Percentiles rank a stretch among this genome's conserved stretches.
Evolutionary conservation across 2,888 invertebrate species (phyloP).

Genomic region (Vesta saturnalis): DNA sequence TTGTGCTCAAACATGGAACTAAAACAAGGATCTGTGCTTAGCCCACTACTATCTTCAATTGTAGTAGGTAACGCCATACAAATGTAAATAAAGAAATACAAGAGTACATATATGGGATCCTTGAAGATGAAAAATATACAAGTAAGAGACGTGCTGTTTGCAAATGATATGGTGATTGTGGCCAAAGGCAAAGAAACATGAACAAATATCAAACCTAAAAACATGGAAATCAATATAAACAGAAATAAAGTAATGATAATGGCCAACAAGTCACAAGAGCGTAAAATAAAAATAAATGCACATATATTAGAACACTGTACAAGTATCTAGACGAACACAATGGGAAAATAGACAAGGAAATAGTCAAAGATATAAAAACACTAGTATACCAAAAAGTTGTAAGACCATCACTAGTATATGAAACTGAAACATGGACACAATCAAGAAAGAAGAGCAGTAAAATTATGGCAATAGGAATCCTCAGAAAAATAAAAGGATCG

Average conservation of each 20-base stretch:
- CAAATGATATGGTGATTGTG: conserved; percentile 11
- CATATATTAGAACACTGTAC: background rate
- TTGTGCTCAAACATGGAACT: too few species aligned
- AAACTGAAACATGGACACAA: too few species aligned
- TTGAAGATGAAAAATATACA: conserved; percentile 15
- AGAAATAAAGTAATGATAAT: conserved; percentile 19
- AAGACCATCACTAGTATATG: too few species aligned
- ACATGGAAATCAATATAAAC: too few species aligned
- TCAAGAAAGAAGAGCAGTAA: too few species aligned
- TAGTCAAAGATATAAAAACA: too few species aligned
- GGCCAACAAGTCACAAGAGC: background rate
- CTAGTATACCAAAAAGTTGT: too few species aligned
- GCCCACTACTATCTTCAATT: conserved; percentile 9
- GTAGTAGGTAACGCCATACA: conserved; percentile 9
- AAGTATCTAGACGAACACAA: too few species aligned
- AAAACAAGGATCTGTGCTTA: conserved; percentile 15
- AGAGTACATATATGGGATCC: background rate
- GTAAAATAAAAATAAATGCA: conserved; percentile 14
- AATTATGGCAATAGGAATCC: too few species aligned
- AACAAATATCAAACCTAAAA: conserved; percentile 14
- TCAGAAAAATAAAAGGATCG: too few species aligned
- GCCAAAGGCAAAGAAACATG: conserved; percentile 11
- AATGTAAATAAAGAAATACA: conserved; percentile 5
- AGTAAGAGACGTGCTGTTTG: conserved; percentile 7
- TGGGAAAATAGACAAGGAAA: too few species aligned